These are phyloP conservation scores for Plagiodera versicolora DNA, from an alignment of 2,888 invertebrate genomes.

Conservation along the genomic window DNA sequence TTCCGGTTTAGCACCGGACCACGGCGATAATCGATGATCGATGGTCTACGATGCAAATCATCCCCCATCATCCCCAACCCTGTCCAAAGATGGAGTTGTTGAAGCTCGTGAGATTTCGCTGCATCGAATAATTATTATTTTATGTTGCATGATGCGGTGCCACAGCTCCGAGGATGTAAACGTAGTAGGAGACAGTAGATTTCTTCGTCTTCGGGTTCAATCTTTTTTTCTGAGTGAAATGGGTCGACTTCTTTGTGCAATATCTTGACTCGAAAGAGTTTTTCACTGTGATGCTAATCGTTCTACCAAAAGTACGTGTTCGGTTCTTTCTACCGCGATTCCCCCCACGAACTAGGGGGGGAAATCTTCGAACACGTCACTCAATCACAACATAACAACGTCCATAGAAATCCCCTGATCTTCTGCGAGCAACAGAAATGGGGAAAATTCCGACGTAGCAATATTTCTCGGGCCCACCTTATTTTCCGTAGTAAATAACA, in stretches of 20 bases:
- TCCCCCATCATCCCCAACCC: conserved; percentile 23
- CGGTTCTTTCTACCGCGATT: no score
- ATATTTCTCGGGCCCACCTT: conserved; percentile 18
- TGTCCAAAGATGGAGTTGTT: conserved; percentile 8
- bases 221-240: no score
- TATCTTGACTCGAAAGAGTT: no score
- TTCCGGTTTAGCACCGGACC: conserved; percentile 31
- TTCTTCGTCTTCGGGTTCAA: no score
- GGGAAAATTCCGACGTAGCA: conserved; percentile 17
- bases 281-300: no score
- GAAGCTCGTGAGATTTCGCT: conserved; percentile 18
- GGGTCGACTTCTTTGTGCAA: no score
- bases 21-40: conserved; percentile 34
- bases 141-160: no score
- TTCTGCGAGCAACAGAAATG: conserved; percentile 1
- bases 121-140: no score
- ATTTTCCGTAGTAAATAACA: conserved; percentile 28
- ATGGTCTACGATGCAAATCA: conserved; percentile 22
- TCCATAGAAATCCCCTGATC: background rate
- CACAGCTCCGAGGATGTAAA: no score
- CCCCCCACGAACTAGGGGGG: no score
- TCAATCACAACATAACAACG: background rate
- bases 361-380: background rate
- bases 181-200: no score
- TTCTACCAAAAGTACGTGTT: no score